Evolutionary conservation across 2,888 invertebrate species (phyloP).

Genomic region (Poecilus cupreus): DNA sequence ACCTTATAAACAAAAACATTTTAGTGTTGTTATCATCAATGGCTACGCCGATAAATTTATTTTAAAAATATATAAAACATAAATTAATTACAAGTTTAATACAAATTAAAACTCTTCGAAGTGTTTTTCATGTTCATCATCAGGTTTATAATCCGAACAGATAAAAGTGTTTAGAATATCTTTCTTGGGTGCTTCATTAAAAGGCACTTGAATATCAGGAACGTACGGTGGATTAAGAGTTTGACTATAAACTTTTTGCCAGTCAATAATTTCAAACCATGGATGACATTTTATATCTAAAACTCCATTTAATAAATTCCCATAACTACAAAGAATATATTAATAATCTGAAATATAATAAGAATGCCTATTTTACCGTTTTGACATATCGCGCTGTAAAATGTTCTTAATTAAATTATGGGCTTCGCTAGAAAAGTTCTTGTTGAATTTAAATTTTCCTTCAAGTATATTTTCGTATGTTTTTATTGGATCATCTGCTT

Average conservation of each 20-base stretch:
- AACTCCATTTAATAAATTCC: slow-evolving; percentile 89
- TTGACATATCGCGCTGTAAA: slow-evolving; percentile 87
- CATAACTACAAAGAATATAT: slow-evolving; percentile 76
- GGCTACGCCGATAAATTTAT: too few relatives aligned
- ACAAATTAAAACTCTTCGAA: slow-evolving; percentile 71
- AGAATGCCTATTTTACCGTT: slow-evolving; percentile 71
- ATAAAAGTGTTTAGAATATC: slow-evolving; percentile 69
- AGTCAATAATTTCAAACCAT: slow-evolving; percentile 90
- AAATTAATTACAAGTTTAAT: background rate
- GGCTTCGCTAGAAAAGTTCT: slow-evolving; percentile 86
- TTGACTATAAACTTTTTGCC: slow-evolving; percentile 88
- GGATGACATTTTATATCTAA: slow-evolving; percentile 91
- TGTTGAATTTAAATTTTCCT: slow-evolving; percentile 90
- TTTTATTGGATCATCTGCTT: slow-evolving; percentile 93
- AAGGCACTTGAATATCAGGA: slow-evolving; percentile 70
- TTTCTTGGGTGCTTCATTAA: slow-evolving; percentile 35
- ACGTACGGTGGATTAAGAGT: slow-evolving; percentile 79
- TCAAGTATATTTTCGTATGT: slow-evolving; percentile 96
- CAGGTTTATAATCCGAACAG: background rate
- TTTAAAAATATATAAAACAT: too few relatives aligned
- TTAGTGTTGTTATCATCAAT: too few relatives aligned
- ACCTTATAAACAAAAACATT: too few relatives aligned
- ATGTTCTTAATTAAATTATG: slow-evolving; percentile 90
- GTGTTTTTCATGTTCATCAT: slow-evolving; percentile 75
- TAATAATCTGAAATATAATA: background rate